Evolutionary conservation across 2,888 invertebrate species (phyloP), one percentile per base, ranked within the genome.

Genomic region (Heliconius ismenius): DNA sequence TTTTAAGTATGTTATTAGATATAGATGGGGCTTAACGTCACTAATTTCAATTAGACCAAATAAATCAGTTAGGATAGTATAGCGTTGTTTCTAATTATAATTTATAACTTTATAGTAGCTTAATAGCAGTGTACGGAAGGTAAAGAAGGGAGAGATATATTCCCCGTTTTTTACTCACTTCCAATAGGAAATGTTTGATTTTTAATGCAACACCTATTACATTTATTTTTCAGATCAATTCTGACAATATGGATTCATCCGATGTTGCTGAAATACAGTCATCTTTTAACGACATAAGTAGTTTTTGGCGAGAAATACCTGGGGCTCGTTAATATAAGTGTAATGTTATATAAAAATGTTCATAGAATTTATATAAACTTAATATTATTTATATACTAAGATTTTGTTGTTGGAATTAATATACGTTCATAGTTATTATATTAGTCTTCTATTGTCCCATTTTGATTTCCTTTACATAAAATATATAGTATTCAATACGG

Each of bases 191-290:
- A 49, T 18, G 3, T 49, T 49, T 49, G 9, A 3, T 49, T 49
- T 7, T 49, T 49, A 49, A 21, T 21, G 21, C 9, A 49, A 49
- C 2, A 39, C 49, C 10, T 58, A 62, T 28, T 1, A n/a, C 54
- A 54, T 32, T 78, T 73, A 77, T 68, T 75, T 81, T 81, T n/a
- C 83, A 88, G 86, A 72, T 76, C 58, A 64, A 77, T 21, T 77
- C 79, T 15, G 79, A 60, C 54, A 80, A 77, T 67, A 60, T 54
- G 1, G 73, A 70, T 43, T 83, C 85, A 1, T 63, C 82, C 21
- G 89, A 88, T 75, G 83, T 88, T 28, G 92, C 92, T 1, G 92
- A 89, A 79, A 81, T 89, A 68, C 92, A 92, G 79, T 92, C 92
- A 1, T 87, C 91, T 0, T 92, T 83, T 78, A 92, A 92, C 76